Evolutionary conservation across 1,140 invertebrate genomes (phyloP), one percentile per base, ranked within the genome.

Genomic region (Cylas formicarius): DNA sequence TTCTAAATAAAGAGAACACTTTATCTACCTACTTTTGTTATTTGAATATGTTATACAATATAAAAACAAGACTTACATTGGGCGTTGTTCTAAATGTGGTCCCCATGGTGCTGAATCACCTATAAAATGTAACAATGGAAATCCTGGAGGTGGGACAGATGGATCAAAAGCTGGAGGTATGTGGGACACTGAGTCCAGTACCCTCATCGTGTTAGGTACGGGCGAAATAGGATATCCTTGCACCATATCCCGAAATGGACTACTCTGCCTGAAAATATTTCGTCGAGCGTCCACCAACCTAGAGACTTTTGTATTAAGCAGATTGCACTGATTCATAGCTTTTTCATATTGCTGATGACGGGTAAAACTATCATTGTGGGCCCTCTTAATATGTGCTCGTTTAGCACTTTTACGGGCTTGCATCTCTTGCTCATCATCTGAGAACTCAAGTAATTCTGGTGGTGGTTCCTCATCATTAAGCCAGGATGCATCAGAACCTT

Each of bases 351-450:
- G 35, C 27, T 49, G 44, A 38, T 65, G 52, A 2, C 55, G 44
- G 27, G 62, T 61, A 9, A 52, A 24, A 29, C 53, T 55, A 14
- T 52, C 49, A 22, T 60, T 53, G 5, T 51, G 34, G 38, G 50
- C 51, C 4, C 38, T 27, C 33, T 45, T 39, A 7, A 16, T n/a
- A 18, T 7, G n/a, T 9, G 19, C 13, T 52, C 21, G 31, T 31
- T 26, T 31, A 28, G 16, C 28, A 3, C 2, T 17, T 9, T 35
- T 19, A 26, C n/a, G 38, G 17, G 23, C 22, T 32, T 41, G n/a
- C 7, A 40, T 19, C 65, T 93, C 88, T 55, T 82, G 74, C 59
- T 94, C 91, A 63, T 95, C 90, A 61, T 94, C 90, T 0, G 90
- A 94, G 72, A 80, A 93, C 20, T 91, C 88, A 0, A 78, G 39